A percentile compares a stretch with the other conserved stretches of the same genome.
phyloP scores from a whole-genome alignment of 2,113 vertebrate species.

The Ramphastos sulfuratus region DNA sequence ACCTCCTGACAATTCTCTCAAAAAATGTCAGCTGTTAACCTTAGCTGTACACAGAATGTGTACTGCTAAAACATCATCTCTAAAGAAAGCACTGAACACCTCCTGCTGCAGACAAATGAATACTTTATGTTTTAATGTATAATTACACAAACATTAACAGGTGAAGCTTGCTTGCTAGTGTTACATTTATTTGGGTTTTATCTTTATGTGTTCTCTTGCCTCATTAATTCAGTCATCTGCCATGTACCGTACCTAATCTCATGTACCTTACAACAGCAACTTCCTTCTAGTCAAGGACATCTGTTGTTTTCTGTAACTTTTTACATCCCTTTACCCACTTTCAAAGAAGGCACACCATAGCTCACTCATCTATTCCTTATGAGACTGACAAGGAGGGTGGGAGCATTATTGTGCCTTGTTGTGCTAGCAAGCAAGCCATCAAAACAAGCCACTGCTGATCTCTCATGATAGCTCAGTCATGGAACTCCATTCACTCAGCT shows the following conservation, averaged over 20 bases:
- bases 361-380: rapidly evolving
- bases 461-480: neutral
- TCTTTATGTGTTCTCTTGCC: neutral
- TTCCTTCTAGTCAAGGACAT: neutral
- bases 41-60: neutral
- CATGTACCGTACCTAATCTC: neutral
- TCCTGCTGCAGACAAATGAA: neutral
- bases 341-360: neutral
- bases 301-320: neutral
- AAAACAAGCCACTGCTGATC: neutral
- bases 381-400: rapidly evolving
- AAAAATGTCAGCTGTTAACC: neutral
- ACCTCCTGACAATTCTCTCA: neutral
- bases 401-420: neutral
- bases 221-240: neutral
- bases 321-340: neutral
- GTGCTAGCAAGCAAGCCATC: neutral
- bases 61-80: neutral
- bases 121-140: neutral
- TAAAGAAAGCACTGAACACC: neutral
- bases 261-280: rapidly evolving
- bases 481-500: neutral
- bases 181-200: neutral
- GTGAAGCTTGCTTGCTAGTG: neutral
- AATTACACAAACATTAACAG: neutral